Evolutionary conservation across 2,797 vertebrate genomes (phyloP).

Genomic region (Neoniphon sammara): DNA sequence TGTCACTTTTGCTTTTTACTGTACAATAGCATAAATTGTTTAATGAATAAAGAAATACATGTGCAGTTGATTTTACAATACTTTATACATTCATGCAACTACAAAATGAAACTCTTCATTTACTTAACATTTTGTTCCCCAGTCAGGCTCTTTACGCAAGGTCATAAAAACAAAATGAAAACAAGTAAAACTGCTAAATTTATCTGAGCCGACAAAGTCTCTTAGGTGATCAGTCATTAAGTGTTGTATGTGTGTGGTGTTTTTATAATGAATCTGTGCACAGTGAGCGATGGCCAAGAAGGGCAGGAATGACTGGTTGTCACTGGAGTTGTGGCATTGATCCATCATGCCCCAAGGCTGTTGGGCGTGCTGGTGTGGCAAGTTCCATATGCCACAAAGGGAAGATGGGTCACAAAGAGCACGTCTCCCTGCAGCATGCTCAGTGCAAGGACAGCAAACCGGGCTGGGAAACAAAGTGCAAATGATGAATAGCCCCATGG

Average conservation of each 20-base stretch:
- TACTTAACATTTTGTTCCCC: conserved; percentile 11
- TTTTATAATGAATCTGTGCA: conserved; percentile 43
- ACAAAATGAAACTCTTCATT: conserved; percentile 13
- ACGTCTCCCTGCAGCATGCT: conserved; percentile 6
- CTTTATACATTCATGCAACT: conserved; percentile 8
- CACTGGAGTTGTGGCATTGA: conserved; percentile 70
- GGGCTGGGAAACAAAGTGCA: neutral
- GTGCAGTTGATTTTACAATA: conserved; percentile 21
- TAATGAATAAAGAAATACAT: conserved; percentile 1
- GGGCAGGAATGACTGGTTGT: conserved; percentile 73
- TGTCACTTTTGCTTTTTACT: conserved; percentile 29
- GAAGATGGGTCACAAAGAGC: conserved; percentile 45
- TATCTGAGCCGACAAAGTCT: conserved; percentile 41
- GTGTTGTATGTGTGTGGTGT: conserved; percentile 40
- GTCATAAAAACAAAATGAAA: conserved; percentile 53
- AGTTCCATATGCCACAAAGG: conserved; percentile 49
- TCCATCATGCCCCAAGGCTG: conserved; percentile 75
- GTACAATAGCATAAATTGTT: conserved; percentile 44
- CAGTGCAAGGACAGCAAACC: conserved; percentile 23
- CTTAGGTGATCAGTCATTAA: conserved; percentile 1
- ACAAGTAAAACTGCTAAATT: conserved; percentile 30
- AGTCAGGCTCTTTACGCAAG: conserved; percentile 4
- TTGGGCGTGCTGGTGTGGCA: conserved; percentile 20
- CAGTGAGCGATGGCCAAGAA: conserved; percentile 68
- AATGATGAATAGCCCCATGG: conserved; percentile 30